Conservation (phyloP, 2,113 vertebrate species). For the Lamprotornis superbus region DNA sequence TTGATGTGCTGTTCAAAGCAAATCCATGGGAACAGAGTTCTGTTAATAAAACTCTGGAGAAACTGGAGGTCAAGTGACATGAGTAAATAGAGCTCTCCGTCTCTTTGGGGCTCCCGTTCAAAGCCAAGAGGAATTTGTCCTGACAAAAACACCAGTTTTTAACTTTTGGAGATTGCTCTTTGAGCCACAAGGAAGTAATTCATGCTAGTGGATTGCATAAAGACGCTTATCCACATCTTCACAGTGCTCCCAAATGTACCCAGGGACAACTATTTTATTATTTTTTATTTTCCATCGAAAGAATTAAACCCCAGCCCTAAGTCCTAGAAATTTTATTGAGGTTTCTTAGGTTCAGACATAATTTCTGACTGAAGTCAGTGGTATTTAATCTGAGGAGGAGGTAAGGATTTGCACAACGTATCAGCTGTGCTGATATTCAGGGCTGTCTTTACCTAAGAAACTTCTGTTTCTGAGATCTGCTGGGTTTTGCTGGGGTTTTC, state of each 20-base stretch:
- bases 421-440: neutral
- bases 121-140: neutral
- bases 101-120: neutral
- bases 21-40: neutral
- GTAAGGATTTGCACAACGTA: neutral
- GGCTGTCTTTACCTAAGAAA: neutral
- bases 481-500: neutral
- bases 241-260: neutral
- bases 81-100: neutral
- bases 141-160: neutral
- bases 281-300: neutral
- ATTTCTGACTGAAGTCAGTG: neutral
- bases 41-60: neutral
- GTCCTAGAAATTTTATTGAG: neutral
- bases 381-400: neutral
- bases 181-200: neutral
- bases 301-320: neutral
- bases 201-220: neutral
- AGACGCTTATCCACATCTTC: neutral
- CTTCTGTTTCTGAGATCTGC: neutral
- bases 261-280: neutral
- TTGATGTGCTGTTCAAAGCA: constrained; percentile 24
- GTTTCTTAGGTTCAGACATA: neutral
- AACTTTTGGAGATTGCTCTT: neutral
- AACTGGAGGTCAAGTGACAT: neutral